Evolutionary conservation across 2,113 vertebrate species (phyloP), one percentile per base, ranked within the genome.

Genomic region (Gobio gobio): DNA sequence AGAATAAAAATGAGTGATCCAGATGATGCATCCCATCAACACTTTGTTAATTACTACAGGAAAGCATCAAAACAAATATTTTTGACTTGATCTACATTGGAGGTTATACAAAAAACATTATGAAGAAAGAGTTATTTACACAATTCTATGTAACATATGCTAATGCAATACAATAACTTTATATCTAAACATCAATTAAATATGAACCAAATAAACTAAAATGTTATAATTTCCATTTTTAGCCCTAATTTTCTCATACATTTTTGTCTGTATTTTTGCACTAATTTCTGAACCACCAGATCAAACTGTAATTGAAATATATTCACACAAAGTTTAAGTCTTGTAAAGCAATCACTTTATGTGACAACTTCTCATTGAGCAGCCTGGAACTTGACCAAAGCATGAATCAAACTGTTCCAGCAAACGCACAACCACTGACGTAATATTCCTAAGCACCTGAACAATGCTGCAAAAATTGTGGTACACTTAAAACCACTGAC

Each of bases 41-140:
- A 88, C 58, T n/a, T 72, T 87, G 45, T 58, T 90, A 87, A 90
- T 88, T 88, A 83, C 56, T 72, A 84, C 78, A 24, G 80, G 73
- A 88, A 87, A 74, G 26, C 22, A 63, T 24, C 33, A 36, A 81
- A 59, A 83, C n/a, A 68, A 51, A 76, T 54, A 76, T 22, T 10
- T n/a, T 76, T 33, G n/a, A 10, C 47, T 76, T 76, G 47, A 76
- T 76, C 24, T 54, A 54, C 13, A 54, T 18, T 36, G 10, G 2
- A 47, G 78, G 58, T 63, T 43, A 22, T 59, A 24, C 77, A 58
- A 56, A 77, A 77, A 9, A 33, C 47, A 40, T 22, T 13, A 36
- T 29, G 3, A 76, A 18, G 18, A 22, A 22, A n/a, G 10, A 29
- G 49, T 56, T 22, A 26, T 77, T 43, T 47, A 47, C 40, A 22